phyloP scores from a whole-genome alignment of 1,140 invertebrate species.

The Drosophila tropicalis region DNA sequence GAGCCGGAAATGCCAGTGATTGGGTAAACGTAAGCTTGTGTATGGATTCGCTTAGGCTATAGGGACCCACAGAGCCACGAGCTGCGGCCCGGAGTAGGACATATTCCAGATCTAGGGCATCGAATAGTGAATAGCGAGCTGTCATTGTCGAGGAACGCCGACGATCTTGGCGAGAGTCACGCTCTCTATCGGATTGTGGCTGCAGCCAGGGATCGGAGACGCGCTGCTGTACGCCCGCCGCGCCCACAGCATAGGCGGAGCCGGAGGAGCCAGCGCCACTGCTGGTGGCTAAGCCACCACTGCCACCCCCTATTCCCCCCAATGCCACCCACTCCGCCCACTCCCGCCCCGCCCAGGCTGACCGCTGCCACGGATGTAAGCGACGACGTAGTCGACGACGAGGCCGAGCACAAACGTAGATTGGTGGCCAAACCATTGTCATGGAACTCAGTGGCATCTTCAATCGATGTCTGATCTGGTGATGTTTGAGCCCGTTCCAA shows the following conservation, averaged over 20 bases:
- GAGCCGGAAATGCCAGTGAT: slow-evolving; percentile 88
- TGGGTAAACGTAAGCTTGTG: slow-evolving; percentile 91
- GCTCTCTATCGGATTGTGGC: slow-evolving; percentile 78
- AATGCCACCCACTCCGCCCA: slow-evolving; percentile 29
- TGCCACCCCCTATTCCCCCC: slow-evolving; percentile 64
- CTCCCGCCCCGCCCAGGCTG: slow-evolving; percentile 70
- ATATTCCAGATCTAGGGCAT: slow-evolving; percentile 89
- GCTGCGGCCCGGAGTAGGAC: slow-evolving; percentile 87
- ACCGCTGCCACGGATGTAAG: slow-evolving; percentile 85
- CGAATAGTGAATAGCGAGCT: slow-evolving; percentile 87
- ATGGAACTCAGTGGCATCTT: slow-evolving; percentile 81
- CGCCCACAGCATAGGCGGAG: slow-evolving; percentile 77
- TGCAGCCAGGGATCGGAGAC: slow-evolving; percentile 83
- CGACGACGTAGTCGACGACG: slow-evolving; percentile 86
- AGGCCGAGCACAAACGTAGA: slow-evolving; percentile 80
- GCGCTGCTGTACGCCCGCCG: slow-evolving; percentile 83
- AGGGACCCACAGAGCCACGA: slow-evolving; percentile 88
- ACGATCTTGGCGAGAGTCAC: slow-evolving; percentile 67
- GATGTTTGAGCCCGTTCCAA: slow-evolving; percentile 81
- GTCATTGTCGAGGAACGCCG: slow-evolving; percentile 85
- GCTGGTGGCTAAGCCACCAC: slow-evolving; percentile 56
- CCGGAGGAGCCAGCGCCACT: slow-evolving; percentile 68
- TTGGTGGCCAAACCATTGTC: slow-evolving; percentile 76
- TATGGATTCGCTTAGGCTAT: slow-evolving; percentile 88
- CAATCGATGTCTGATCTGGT: slow-evolving; percentile 81